phyloP scores from a whole-genome alignment of 1,140 invertebrate species.

The Drosophila kurseongensis region DNA sequence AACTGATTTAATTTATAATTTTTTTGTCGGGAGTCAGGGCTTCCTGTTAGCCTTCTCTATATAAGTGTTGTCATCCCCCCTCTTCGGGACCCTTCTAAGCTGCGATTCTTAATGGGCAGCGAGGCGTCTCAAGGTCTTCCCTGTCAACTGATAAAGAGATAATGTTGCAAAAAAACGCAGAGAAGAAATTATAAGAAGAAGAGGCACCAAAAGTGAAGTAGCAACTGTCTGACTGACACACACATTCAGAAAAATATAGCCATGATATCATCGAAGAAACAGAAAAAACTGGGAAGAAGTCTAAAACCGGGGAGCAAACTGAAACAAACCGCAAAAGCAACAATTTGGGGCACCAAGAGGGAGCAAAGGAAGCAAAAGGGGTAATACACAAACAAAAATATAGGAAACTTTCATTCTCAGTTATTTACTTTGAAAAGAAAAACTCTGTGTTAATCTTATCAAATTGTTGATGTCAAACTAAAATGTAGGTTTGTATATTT shows the following conservation, averaged over 20 bases:
- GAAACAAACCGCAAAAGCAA: slow-evolving; percentile 34
- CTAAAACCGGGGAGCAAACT: slow-evolving; percentile 10
- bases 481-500: too few species aligned
- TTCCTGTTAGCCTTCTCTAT: slow-evolving; percentile 25
- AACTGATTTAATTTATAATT: slow-evolving; percentile 25
- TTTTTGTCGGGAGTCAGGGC: slow-evolving; percentile 24
- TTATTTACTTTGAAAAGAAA: too few species aligned
- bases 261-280: slow-evolving; percentile 54
- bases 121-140: slow-evolving; percentile 67
- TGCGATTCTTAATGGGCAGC: slow-evolving; percentile 39
- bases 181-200: slow-evolving; percentile 29
- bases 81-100: slow-evolving; percentile 40
- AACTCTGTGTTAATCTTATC: too few species aligned
- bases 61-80: slow-evolving; percentile 7
- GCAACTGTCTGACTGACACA: slow-evolving; percentile 43
- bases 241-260: slow-evolving; percentile 13
- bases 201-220: slow-evolving; percentile 27
- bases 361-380: background rate
- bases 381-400: slow-evolving; percentile 3
- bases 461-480: too few species aligned
- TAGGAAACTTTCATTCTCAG: background rate
- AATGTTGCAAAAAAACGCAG: slow-evolving; percentile 51
- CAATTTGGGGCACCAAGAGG: background rate
- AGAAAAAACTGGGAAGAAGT: slow-evolving; percentile 24
- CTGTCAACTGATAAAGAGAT: slow-evolving; percentile 79